A percentile compares a stretch with the other conserved stretches of the same genome.
These are phyloP conservation scores for Grantiella picta DNA, from an alignment of 2,113 vertebrate species.

Conservation along the genomic window DNA sequence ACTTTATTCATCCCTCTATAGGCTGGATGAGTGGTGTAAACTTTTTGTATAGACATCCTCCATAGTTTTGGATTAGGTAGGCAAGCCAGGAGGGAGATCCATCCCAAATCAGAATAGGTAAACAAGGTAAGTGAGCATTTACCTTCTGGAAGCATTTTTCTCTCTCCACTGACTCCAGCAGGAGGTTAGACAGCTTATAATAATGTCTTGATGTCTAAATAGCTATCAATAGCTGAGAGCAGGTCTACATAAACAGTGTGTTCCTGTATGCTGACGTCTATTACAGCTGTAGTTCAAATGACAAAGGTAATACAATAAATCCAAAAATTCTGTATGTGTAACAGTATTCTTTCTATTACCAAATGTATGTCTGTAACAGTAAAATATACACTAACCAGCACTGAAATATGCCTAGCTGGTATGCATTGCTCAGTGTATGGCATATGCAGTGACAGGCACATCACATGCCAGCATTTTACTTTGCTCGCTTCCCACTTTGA, in stretches of 20 bases:
- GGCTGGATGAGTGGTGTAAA: neutral
- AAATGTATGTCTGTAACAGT: neutral
- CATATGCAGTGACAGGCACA: neutral
- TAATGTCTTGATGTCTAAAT: neutral
- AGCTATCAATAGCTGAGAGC: neutral
- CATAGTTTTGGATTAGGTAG: neutral
- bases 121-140: neutral
- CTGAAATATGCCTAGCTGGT: neutral
- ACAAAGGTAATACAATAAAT: neutral
- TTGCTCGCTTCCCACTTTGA: constrained; percentile 8
- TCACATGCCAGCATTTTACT: neutral
- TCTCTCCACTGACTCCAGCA: neutral
- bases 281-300: neutral
- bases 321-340: neutral
- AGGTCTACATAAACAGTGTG: neutral
- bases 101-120: neutral
- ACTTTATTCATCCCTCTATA: neutral
- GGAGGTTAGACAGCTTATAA: neutral
- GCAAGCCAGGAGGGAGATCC: neutral
- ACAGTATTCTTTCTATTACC: neutral
- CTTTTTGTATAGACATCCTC: neutral
- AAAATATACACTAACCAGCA: neutral
- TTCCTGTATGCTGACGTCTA: neutral
- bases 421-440: neutral
- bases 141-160: neutral